phyloP scores from a whole-genome alignment of 2,113 vertebrate genomes.

The Lathamus discolor region DNA sequence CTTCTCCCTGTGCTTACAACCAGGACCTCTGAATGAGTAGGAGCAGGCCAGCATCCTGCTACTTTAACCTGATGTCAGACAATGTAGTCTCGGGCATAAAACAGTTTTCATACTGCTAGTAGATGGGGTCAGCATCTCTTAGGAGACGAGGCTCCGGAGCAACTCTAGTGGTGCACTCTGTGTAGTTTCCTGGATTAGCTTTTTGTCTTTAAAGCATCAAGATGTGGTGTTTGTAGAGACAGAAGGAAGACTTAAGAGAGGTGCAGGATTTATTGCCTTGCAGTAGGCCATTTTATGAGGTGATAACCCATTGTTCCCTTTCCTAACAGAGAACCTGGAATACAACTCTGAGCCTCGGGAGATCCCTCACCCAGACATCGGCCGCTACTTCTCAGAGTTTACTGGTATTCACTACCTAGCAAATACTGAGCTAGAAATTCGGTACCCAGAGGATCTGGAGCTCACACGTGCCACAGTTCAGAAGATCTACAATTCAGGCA shows the following conservation, averaged over 20 bases:
- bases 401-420: slow-evolving; percentile 83
- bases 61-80: background rate
- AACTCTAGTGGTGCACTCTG: fast-evolving
- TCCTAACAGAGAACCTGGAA: slow-evolving; percentile 89
- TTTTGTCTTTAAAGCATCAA: background rate
- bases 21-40: background rate
- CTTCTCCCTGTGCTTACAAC: fast-evolving
- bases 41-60: background rate
- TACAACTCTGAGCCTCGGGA: slow-evolving; percentile 87
- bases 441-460: slow-evolving; percentile 87
- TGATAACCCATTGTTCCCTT: background rate
- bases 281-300: background rate
- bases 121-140: background rate
- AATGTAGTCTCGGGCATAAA: fast-evolving
- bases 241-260: background rate
- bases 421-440: slow-evolving; percentile 87
- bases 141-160: background rate
- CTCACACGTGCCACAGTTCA: slow-evolving; percentile 79
- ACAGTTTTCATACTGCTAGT: background rate
- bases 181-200: background rate
- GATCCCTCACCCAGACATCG: slow-evolving; percentile 91
- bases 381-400: slow-evolving; percentile 94
- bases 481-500: slow-evolving; percentile 83
- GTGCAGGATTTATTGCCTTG: fast-evolving
- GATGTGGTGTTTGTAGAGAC: background rate